Evolutionary conservation across 2,797 vertebrate genomes (phyloP), one percentile per base, ranked within the genome.

Genomic region (Danio choprae): DNA sequence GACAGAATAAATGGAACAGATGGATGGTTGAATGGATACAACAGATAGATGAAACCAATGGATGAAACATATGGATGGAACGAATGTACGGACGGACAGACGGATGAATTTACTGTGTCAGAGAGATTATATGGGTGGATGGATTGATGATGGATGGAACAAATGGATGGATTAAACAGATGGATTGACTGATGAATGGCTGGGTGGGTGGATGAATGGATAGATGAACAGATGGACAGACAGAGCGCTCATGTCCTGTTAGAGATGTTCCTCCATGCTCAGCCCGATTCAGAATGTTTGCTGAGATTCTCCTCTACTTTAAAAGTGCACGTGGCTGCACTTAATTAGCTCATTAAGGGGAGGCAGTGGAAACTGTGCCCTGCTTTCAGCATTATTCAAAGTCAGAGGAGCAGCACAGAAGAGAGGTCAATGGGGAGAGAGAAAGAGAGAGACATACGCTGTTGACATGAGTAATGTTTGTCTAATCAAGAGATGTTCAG

Each of bases 261-360:
- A 71, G 64, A 69, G 40, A 62, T 48, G 56, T 10, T 55, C 10
- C 46, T 68, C 50, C 40, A 67, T 56, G 40, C 63, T 38, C 48
- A 68, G 18, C 20, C 53, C 55, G 36, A 68, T 22, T 68, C 51
- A 15, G 16, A 12, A 22, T 38, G 64, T 82, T 50, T 56, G 64
- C 74, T 41, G 77, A 81, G 62, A 59, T 43, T 62, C 40, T 44
- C 5, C 78, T 36, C 65, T 69, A 46, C 77, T 74, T 76, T 75
- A 59, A 75, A 55, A 62, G 63, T 12, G 70, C 53, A 73, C 38
- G 46, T 46, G 59, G n/a, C 43, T 10, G 41, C n/a, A 69, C 80
- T 84, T 87, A 87, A 90, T 81, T 53, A 74, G 83, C 68, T 79
- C 62, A 72, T 83, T 86, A 84, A 80, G 60, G 20, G 29, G 51